Conservation (phyloP, 2,797 vertebrate species). For the Coreius guichenoti region DNA sequence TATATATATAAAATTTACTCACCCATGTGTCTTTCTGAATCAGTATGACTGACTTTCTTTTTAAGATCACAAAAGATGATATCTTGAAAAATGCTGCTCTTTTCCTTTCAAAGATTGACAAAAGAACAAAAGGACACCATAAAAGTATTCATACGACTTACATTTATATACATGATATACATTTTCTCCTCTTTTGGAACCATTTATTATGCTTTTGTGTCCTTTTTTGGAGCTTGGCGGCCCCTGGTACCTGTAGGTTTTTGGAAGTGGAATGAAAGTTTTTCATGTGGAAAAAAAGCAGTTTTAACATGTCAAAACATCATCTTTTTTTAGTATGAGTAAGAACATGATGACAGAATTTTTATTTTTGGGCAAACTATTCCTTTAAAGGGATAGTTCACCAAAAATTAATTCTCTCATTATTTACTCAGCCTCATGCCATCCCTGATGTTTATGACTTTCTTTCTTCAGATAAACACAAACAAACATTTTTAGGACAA, state of each 20-base stretch:
- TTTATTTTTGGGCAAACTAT: background rate
- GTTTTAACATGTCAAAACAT: background rate
- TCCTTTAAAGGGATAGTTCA: background rate
- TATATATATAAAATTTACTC: background rate
- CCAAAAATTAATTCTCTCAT: background rate
- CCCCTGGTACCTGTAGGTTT: background rate
- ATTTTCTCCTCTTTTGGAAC: background rate
- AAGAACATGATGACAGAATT: background rate
- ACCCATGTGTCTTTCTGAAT: background rate
- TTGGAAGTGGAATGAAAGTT: background rate
- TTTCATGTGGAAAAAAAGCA: background rate
- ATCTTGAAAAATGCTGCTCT: background rate
- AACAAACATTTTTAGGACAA: background rate
- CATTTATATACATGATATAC: background rate
- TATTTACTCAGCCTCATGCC: background rate
- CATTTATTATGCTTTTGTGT: background rate
- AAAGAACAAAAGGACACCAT: background rate
- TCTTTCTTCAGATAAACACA: background rate
- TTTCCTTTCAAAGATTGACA: conserved; percentile 1
- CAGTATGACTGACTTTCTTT: background rate
- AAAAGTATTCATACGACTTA: background rate
- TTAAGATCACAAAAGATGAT: background rate
- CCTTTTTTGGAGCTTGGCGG: background rate
- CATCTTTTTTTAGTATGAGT: too few species aligned
- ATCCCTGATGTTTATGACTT: background rate